Base-by-base conservation (phyloP, 2,888 invertebrate genomes). In the Enchytraeus crypticus region DNA sequence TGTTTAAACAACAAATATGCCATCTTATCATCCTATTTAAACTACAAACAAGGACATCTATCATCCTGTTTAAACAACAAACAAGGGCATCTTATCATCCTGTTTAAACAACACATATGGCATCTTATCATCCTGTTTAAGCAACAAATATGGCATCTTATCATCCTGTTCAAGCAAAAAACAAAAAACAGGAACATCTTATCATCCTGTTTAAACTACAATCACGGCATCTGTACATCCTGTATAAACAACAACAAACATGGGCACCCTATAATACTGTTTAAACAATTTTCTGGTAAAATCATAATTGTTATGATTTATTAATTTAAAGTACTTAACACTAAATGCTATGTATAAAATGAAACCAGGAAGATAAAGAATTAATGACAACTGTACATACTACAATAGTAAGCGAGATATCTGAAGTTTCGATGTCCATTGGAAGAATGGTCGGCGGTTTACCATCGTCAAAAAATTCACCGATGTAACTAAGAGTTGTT, bases 381-480 rank as follows among this genome's bases (percentile, higher is more conserved):
- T n/a, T n/a, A n/a, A n/a, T n/a, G n/a, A n/a, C n/a, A n/a, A n/a
- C n/a, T n/a, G 11, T 18, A 53, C 33, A 54, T 54, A 54, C 55
- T 27, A 54, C 38, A 38, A 74, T 56, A n/a, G 69, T 70, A 27
- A 74, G 34, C 14, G 62, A 55, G 18, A 71, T 61, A 60, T 72
- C 66, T 4, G 57, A 57, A n/a, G 72, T 61, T 29, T 68, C 65
- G 5, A 73, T 47, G 27, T 66, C 85, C 72, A 91, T 82, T 3
- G 92, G 91, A 79, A 92, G 84, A 0, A 90, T 88, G 60, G 86
- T 84, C 1, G 85, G 85, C 29, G 88, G 83, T 43, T 89, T 84
- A 81, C 93, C 92, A 78, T 93, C 92, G 75, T 92, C 92, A 1
- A 88, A 82, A 66, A 93, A 84, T 78, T 91, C 92, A 0, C 87